Conservation (phyloP, 2,888 invertebrate species). For the Odiellus spinosus region DNA sequence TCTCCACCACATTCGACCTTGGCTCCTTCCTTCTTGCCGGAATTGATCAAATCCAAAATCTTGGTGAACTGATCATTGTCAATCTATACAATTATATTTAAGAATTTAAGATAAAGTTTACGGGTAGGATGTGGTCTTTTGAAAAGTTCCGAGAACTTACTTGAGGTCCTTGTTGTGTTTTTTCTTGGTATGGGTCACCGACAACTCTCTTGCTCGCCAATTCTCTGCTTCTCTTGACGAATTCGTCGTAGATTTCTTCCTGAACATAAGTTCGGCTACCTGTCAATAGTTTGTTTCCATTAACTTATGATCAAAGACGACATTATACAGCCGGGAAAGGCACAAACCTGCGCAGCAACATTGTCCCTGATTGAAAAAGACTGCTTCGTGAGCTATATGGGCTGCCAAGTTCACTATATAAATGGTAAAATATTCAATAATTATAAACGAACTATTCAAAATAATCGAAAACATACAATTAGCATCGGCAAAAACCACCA, state of each 20-base stretch:
- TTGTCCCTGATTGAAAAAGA: slow-evolving; percentile 41
- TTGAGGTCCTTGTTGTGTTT: slow-evolving; percentile 63
- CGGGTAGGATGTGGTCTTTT: too few species aligned
- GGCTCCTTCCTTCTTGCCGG: slow-evolving; percentile 30
- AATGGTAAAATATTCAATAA: slow-evolving; percentile 31
- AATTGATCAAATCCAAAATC: slow-evolving; percentile 27
- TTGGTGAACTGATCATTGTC: slow-evolving; percentile 29
- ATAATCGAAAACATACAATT: slow-evolving; percentile 40
- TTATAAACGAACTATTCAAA: not conserved
- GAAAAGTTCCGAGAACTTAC: slow-evolving; percentile 12
- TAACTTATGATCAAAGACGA: too few species aligned
- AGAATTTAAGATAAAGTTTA: too few species aligned
- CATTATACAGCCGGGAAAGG: too few species aligned
- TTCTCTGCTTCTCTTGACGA: slow-evolving; percentile 54
- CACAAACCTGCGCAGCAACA: slow-evolving; percentile 69
- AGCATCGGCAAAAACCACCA: slow-evolving; percentile 64
- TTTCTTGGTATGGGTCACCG: slow-evolving; percentile 59
- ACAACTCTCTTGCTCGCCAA: slow-evolving; percentile 53
- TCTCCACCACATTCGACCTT: slow-evolving; percentile 28
- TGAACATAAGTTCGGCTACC: slow-evolving; percentile 63
- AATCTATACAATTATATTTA: slow-evolving; percentile 23
- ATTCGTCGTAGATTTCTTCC: slow-evolving; percentile 66
- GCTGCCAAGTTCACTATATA: slow-evolving; percentile 26
- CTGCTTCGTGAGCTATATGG: slow-evolving; percentile 25
- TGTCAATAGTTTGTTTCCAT: too few species aligned